phyloP scores from a whole-genome alignment of 2,797 vertebrate species.

The Macroramphosus scolopax region DNA sequence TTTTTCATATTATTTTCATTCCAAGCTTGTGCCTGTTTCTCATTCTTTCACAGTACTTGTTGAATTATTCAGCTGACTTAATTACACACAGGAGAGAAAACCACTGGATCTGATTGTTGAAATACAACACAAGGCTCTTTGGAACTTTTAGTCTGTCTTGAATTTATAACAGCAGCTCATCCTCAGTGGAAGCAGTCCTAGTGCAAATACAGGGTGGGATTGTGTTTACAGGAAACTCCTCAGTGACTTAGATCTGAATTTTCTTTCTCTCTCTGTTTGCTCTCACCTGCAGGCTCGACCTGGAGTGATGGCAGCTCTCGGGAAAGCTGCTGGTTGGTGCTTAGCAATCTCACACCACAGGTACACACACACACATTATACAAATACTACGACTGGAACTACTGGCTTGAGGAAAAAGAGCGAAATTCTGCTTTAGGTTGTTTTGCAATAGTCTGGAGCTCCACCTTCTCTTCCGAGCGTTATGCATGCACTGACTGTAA shows the following conservation, averaged over 20 bases:
- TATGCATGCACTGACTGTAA: neutral
- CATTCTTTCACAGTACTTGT: slow-evolving; percentile 1
- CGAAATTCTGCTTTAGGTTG: neutral
- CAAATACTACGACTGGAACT: neutral
- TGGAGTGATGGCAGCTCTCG: slow-evolving; percentile 94
- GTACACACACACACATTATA: slow-evolving; percentile 63
- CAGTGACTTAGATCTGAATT: neutral
- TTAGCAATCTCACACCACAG: slow-evolving; percentile 99
- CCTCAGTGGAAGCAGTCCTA: too few relatives aligned
- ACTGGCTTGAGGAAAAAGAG: too few relatives aligned
- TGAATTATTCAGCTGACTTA: slow-evolving; percentile 22
- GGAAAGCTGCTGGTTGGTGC: slow-evolving; percentile 97
- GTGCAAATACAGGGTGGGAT: too few relatives aligned
- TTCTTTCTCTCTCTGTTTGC: slow-evolving; percentile 14
- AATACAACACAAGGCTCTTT: too few relatives aligned
- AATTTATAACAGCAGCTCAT: too few relatives aligned
- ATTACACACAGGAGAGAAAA: slow-evolving; percentile 15
- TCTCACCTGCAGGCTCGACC: slow-evolving; percentile 76
- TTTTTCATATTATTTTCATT: slow-evolving; percentile 8
- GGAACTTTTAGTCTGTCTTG: slow-evolving; percentile 2
- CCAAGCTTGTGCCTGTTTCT: neutral
- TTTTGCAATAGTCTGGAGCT: neutral
- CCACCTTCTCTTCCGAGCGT: neutral
- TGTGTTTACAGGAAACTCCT: slow-evolving; percentile 36
- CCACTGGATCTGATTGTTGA: slow-evolving; percentile 6